A percentile compares a stretch with the other conserved stretches of the same genome.
phyloP scores from a whole-genome alignment of 2,113 vertebrate species.

The Serinus canaria region DNA sequence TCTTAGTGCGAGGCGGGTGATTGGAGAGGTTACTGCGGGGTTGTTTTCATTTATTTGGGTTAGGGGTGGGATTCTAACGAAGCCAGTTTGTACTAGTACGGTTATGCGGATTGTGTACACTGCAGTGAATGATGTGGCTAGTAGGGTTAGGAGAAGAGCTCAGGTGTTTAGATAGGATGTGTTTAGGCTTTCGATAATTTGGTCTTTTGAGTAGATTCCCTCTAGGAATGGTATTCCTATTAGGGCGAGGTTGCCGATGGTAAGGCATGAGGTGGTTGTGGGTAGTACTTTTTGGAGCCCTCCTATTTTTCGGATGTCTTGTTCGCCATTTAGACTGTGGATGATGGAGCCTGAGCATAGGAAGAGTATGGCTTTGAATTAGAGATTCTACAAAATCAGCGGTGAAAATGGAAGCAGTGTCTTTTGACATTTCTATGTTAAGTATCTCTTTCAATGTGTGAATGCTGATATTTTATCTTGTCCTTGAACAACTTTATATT shows the following conservation, averaged over 20 bases:
- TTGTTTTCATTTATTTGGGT: background rate
- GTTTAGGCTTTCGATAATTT: background rate
- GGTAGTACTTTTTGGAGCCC: background rate
- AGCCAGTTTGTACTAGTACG: fast-evolving
- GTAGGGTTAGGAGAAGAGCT: background rate
- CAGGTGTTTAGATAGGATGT: background rate
- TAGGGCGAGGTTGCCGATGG: background rate
- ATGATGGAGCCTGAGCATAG: background rate
- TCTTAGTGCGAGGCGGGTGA: too few relatives aligned
- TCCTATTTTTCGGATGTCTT: background rate
- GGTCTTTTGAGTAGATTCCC: background rate
- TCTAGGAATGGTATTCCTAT: background rate
- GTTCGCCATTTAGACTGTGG: background rate
- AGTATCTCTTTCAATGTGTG: too few relatives aligned
- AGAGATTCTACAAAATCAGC: too few relatives aligned
- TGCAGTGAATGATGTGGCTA: background rate
- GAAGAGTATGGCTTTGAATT: background rate
- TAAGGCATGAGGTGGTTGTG: background rate
- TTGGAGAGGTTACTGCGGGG: too few relatives aligned
- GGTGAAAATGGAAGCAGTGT: too few relatives aligned
- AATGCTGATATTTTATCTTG: too few relatives aligned
- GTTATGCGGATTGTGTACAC: background rate
- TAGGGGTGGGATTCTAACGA: fast-evolving
- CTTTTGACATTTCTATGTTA: too few relatives aligned
- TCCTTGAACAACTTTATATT: too few relatives aligned